Conservation (phyloP, 2,797 vertebrate genomes). For the Danio kyathit region DNA sequence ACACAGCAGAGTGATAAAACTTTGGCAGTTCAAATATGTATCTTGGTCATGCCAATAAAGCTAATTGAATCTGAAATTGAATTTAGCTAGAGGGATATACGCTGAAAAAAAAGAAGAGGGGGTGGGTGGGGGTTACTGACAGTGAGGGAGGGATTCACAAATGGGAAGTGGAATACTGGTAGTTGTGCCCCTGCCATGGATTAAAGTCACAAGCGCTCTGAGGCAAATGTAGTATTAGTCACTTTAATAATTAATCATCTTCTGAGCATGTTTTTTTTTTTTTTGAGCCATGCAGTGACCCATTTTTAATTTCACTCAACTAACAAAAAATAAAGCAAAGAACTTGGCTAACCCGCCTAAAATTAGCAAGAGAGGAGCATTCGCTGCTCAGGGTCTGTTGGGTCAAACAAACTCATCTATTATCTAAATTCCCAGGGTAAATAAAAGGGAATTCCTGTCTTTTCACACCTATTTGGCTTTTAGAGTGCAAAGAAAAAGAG, state of each 20-base stretch:
- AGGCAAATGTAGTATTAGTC: conserved; percentile 84
- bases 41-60: conserved; percentile 59
- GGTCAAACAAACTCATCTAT: conserved; percentile 80
- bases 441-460: conserved; percentile 68
- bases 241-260: conserved; percentile 85
- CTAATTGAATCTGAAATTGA: conserved; percentile 64
- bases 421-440: conserved; percentile 76
- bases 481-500: conserved; percentile 66
- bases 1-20: conserved; percentile 56
- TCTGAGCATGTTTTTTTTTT: conserved; percentile 75
- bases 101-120: conserved; percentile 10
- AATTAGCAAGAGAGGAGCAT: conserved; percentile 63
- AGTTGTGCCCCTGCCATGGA: conserved; percentile 74
- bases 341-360: conserved; percentile 54
- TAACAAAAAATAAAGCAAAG: conserved; percentile 67
- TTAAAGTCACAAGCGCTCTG: conserved; percentile 72
- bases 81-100: conserved; percentile 41
- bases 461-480: conserved; percentile 66
- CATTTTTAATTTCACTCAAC: conserved; percentile 75
- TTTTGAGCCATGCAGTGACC: conserved; percentile 77
- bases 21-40: conserved; percentile 65
- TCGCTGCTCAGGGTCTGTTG: conserved; percentile 64
- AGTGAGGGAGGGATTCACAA: conserved; percentile 66
- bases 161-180: conserved; percentile 56
- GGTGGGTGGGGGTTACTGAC: neutral